Evolutionary conservation across 2,113 vertebrate species (phyloP), one percentile per base, ranked within the genome.

Genomic region (Lagopus muta): DNA sequence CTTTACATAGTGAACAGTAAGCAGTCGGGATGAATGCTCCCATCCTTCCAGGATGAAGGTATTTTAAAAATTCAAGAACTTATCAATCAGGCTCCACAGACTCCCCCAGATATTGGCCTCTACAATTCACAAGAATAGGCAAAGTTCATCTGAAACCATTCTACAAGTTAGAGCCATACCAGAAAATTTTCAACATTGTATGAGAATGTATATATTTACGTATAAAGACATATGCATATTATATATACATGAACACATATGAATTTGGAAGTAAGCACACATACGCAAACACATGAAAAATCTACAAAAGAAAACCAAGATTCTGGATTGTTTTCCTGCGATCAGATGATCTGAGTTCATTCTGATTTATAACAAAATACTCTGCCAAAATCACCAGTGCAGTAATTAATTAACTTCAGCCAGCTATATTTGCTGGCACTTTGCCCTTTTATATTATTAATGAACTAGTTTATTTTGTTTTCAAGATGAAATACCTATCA

Each of bases 1-100:
- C 0, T 1, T 55, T n/a, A 30, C 5, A 2, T 2, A 30, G 38
- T 8, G 14, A 57, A 45, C 22, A 38, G 76, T 13, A 24, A 36
- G 11, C 19, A 17, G 27, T 32, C 20, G 28, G 12, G 36, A 25
- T 2, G 6, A 43, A 61, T 7, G 13, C 15, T 61, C n/a, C 13
- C 7, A 19, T 76, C 40, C n/a, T 47, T 40, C 28, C 15, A 54
- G 8, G 13, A 17, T 6, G 38, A 34, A 5, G 20, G 28, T 8
- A 24, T 55, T 76, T 81, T 57, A 15, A 43, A 64, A 64, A 38
- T 28, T 12, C 40, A 70, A 50, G 42, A 47, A 22, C 30, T 32
- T 42, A 36, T 19, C 43, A 22, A 45, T 60, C 4, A 24, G 18
- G 38, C 12, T 28, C 15, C 55, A 52, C 7, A 38, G 16, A 6